Conservation (phyloP, 2,888 invertebrate species). For the Apodemia mormo region DNA sequence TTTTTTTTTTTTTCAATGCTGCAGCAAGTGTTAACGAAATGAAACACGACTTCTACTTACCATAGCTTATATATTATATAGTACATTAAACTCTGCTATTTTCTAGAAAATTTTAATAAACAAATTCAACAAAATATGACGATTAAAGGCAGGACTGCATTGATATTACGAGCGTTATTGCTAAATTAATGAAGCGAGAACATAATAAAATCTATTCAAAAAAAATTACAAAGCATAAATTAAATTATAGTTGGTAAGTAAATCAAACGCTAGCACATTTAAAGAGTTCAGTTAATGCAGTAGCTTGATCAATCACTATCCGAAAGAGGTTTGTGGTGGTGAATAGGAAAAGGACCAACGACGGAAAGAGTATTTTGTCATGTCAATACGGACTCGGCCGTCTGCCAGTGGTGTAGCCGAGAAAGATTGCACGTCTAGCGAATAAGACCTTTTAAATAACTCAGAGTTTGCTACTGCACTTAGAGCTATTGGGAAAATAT, state of each 20-base stretch:
- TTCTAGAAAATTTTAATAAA: no score
- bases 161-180: no score
- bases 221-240: background rate
- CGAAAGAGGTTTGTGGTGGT: constrained; percentile 70
- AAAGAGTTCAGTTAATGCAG: constrained; percentile 50
- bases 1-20: no score
- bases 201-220: no score
- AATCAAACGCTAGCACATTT: constrained; percentile 50
- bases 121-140: no score
- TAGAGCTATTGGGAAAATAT: constrained; percentile 41
- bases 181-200: no score
- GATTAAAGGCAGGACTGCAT: no score
- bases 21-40: no score
- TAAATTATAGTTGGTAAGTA: background rate
- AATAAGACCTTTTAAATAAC: constrained; percentile 66
- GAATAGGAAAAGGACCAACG: constrained; percentile 60
- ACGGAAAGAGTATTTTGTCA: constrained; percentile 67
- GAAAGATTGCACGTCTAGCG: constrained; percentile 62
- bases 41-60: no score
- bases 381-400: constrained; percentile 50
- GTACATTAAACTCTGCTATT: no score
- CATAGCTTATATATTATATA: no score
- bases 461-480: constrained; percentile 49
- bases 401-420: constrained; percentile 53
- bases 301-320: constrained; percentile 78